Evolutionary conservation across 2,113 vertebrate genomes (phyloP), one percentile per base, ranked within the genome.

Genomic region (Laterallus jamaicensis): DNA sequence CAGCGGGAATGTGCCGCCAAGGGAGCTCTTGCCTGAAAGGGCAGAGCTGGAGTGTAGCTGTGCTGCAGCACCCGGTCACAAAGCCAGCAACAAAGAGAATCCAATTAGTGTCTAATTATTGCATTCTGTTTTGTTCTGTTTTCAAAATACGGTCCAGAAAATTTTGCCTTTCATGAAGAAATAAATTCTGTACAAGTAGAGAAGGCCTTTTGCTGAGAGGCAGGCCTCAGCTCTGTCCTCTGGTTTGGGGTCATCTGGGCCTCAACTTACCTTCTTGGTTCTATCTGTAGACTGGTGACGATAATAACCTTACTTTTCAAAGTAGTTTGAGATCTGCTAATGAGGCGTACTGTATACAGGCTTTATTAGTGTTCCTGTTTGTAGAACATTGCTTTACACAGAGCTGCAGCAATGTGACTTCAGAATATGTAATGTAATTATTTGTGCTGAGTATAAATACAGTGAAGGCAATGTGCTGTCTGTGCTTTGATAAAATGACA

Each of bases 341-440:
- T 62, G 88, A 92, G 69, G 15, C 12, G 9, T 60, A 44, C 76
- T 84, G 54, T 66, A 60, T 76, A 42, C 59, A 67, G 40, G 29
- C 44, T 62, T 73, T 82, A 58, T 79, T 76, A 50, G 26, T 18
- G 22, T 49, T 84, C 49, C 78, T 86, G 37, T 93, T 76, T 92
- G 56, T 58, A 50, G 76, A 62, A 18, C 84, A 35, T 86, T 91
- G 22, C 6, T 3, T 32, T 73, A 82, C 25, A 32, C 59, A 64
- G 69, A 68, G 52, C 31, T 76, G 58, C 62, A 87, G 44, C 80
- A 84, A 66, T 58, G 76, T 71, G 77, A 73, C 86, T 89, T 84
- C 86, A 91, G 77, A 93, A 93, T 94, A 91, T 47, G 31, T 78
- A 93, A 92, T 96, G 64, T 44, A 84, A 82, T 94, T 89, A 86